Evolutionary conservation across 53 echinoderm and acorn worm genomes (phyloP).

Genomic region (Crossaster papposus): DNA sequence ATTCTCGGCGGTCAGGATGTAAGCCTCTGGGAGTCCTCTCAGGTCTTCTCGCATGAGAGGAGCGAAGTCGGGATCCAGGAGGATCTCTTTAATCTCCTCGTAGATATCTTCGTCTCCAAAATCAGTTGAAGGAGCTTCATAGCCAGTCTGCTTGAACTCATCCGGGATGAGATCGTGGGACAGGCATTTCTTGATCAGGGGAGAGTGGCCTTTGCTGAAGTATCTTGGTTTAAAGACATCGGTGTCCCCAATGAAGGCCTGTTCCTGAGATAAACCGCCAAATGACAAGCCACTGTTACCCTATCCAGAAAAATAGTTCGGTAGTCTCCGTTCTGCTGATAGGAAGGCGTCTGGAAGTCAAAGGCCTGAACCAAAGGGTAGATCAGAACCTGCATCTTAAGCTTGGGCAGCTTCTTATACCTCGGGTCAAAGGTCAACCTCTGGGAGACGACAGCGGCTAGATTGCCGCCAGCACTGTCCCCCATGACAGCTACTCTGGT

Average conservation of each 20-base stretch:
- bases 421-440: slow-evolving; percentile 68
- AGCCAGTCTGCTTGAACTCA: slow-evolving; percentile 56
- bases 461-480: slow-evolving; percentile 91
- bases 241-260: not conserved
- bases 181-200: slow-evolving; percentile 65
- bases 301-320: not conserved
- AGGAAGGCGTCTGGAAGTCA: not conserved
- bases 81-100: slow-evolving; percentile 50
- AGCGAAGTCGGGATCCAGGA: slow-evolving; percentile 70
- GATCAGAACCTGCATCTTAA: slow-evolving; percentile 6
- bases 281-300: not conserved
- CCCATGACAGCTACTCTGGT: slow-evolving; percentile 77
- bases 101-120: slow-evolving; percentile 64
- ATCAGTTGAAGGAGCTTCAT: slow-evolving; percentile 62
- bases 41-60: slow-evolving; percentile 79
- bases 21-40: slow-evolving; percentile 65
- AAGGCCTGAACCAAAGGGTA: not conserved
- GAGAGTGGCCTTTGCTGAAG: slow-evolving; percentile 55
- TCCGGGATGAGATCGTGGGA: slow-evolving; percentile 76
- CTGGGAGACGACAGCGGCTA: slow-evolving; percentile 78
- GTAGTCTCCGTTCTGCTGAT: slow-evolving; percentile 1
- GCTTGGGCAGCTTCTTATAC: slow-evolving; percentile 7
- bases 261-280: slow-evolving; percentile 59
- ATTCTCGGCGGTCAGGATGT: slow-evolving; percentile 80
- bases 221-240: slow-evolving; percentile 70